Percentiles rank a stretch among this genome's conserved stretches.
phyloP scores from a whole-genome alignment of 2,113 vertebrate species.

The Mustela nigripes region DNA sequence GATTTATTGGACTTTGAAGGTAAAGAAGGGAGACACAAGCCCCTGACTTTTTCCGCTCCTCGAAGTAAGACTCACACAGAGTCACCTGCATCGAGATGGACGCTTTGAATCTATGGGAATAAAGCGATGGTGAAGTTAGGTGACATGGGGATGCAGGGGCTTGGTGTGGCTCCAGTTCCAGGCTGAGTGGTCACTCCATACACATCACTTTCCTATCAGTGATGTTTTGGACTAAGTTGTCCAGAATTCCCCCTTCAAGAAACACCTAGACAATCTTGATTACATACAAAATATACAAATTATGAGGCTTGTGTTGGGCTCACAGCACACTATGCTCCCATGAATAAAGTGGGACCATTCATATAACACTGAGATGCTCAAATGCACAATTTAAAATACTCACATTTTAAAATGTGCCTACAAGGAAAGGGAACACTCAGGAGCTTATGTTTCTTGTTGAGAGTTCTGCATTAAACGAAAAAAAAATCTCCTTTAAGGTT shows the following conservation, averaged over 20 bases:
- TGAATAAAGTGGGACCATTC: too few species aligned
- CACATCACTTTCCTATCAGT: neutral
- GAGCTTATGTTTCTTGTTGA: neutral
- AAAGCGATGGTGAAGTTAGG: neutral
- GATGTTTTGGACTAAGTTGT: neutral
- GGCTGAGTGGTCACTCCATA: neutral
- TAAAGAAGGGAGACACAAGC: neutral
- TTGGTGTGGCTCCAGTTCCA: too few species aligned
- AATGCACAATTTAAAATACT: neutral
- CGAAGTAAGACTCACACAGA: neutral
- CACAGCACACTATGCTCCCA: neutral
- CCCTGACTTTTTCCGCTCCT: neutral
- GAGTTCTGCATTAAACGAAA: neutral
- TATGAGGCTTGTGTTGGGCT: neutral
- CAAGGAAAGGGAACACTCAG: accelerated
- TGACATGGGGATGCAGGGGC: accelerated
- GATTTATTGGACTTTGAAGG: neutral
- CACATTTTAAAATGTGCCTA: neutral
- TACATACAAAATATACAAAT: neutral
- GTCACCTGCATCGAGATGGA: neutral
- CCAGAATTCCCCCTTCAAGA: neutral
- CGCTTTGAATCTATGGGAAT: neutral
- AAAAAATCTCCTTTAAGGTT: neutral
- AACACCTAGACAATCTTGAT: neutral
- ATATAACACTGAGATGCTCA: accelerated